Evolutionary conservation across 2,113 vertebrate species (phyloP).

Genomic region (Sturnira hondurensis): DNA sequence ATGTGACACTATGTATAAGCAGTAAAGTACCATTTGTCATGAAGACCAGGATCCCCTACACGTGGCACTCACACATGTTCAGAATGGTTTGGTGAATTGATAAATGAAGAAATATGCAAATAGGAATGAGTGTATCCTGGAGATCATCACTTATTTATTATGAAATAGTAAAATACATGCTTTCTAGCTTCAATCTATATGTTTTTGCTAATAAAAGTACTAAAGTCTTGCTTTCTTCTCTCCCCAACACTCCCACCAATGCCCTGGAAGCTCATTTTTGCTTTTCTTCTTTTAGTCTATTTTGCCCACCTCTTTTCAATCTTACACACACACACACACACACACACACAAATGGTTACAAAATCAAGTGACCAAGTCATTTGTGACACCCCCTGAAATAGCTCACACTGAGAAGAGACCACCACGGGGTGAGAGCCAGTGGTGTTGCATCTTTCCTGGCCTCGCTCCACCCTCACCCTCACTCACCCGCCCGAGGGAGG

Average conservation of each 20-base stretch:
- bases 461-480: accelerated
- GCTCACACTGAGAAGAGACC: background rate
- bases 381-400: background rate
- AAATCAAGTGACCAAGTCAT: background rate
- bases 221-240: background rate
- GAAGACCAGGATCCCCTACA: background rate
- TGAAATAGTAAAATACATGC: background rate
- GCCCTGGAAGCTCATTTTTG: background rate
- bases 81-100: background rate
- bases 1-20: background rate
- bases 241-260: background rate
- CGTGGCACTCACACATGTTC: background rate
- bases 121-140: background rate
- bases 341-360: background rate
- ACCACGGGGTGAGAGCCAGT: accelerated
- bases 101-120: background rate
- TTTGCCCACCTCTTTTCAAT: background rate
- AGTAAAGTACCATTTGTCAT: background rate
- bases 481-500: background rate
- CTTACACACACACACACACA: background rate
- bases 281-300: background rate
- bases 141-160: background rate
- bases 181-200: background rate
- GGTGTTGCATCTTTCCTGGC: background rate
- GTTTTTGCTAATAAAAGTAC: background rate